Evolutionary conservation across 2,888 invertebrate genomes (phyloP), one percentile per base, ranked within the genome.

Genomic region (Eulithis testata): DNA sequence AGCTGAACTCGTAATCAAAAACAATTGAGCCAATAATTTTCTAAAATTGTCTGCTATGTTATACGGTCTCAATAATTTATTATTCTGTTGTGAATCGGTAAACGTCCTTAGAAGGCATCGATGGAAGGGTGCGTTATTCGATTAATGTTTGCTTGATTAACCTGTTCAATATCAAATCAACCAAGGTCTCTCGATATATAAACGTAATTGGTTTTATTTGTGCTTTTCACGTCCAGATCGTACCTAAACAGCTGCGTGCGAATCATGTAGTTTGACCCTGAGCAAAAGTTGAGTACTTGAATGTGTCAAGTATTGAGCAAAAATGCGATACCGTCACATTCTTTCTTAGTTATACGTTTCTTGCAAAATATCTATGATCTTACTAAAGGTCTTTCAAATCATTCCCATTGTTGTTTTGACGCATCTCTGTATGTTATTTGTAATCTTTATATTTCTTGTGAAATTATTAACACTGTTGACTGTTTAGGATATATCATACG

Each of bases 381-480:
- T 27, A 6, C 36, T 60, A 66, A 70, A 70, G 62, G 70, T 64
- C 63, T 69, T 60, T 51, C 44, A 49, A 52, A 63, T 59, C 51
- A 55, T 12, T 49, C 53, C 27, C 40, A 8, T 45, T 50, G 63
- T 60, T 47, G 60, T 27, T 54, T 51, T 63, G 56, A 58, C 52
- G 56, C 40, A 49, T 64, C 56, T 49, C 59, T 50, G 47, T 31
- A 4, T 55, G 27, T 27, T 55, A 56, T 65, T 64, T 64, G 51
- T 65, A 62, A 59, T 54, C 43, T 66, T 64, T 60, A 61, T 62
- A 27, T 8, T 40, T 37, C 40, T 53, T 53, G 12, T 53, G 53
- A 53, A 53, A 53, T 14, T 40, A 9, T 53, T 69, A 61, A 59
- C 66, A 69, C 37, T 56, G 21, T 31, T 43, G 57, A 55, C 57